Evolutionary conservation across 2,888 invertebrate genomes (phyloP).

Genomic region (Macroteleia sp.): DNA sequence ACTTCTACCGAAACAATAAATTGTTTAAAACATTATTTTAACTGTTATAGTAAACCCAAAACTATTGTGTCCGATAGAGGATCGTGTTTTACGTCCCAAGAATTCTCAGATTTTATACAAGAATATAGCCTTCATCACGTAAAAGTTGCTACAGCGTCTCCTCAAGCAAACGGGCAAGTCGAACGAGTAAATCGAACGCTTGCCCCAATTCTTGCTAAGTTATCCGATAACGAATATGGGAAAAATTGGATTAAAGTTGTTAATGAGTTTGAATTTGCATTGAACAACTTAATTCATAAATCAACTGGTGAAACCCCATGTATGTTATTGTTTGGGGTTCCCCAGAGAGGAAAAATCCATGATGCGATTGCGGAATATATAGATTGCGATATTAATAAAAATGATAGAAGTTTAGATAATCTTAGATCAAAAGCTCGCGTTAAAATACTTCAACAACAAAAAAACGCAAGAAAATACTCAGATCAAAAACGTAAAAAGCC

Average conservation of each 20-base stretch:
- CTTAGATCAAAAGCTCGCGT: conserved; percentile 25
- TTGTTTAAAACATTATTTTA: conserved; percentile 4
- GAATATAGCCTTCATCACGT: background rate
- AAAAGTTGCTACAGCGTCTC: conserved; percentile 44
- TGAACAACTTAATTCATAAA: conserved; percentile 68
- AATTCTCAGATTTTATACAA: background rate
- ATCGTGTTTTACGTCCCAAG: background rate
- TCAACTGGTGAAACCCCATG: conserved; percentile 57
- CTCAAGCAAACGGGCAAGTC: conserved; percentile 62
- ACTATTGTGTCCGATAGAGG: conserved; percentile 5
- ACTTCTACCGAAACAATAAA: background rate
- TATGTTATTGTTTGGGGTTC: background rate
- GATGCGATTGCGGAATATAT: conserved; percentile 6
- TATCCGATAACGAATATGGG: conserved; percentile 34
- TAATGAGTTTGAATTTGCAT: conserved; percentile 55
- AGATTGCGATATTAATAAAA: conserved; percentile 18
- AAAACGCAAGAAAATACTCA: conserved; percentile 44
- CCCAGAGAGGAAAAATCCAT: conserved; percentile 40
- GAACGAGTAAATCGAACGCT: conserved; percentile 62
- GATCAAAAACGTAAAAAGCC: conserved; percentile 46
- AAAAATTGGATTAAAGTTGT: conserved; percentile 64
- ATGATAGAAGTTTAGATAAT: background rate
- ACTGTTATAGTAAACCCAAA: conserved; percentile 35
- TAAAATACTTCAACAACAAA: conserved; percentile 63
- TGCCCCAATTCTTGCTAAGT: conserved; percentile 59